Evolutionary conservation across 2,888 invertebrate species (phyloP), one percentile per base, ranked within the genome.

Genomic region (Amblyjoppa fuscipennis): DNA sequence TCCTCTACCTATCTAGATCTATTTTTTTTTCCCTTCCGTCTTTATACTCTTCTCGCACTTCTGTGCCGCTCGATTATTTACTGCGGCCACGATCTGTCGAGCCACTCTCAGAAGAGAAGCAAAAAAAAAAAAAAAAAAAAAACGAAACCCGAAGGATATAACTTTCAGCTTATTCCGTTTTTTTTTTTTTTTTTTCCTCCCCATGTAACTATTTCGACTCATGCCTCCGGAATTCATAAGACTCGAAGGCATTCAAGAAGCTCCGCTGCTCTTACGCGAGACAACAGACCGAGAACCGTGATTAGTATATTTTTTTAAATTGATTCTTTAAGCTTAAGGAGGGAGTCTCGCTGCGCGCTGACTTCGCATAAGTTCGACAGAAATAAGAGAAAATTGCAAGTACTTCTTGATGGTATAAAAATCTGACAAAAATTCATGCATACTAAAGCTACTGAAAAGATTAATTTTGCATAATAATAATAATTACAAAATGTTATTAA

Each of bases 1-100:
- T 59, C 68, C 56, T 75, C 56, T 75, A 59, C 73, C 73, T 68
- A 81, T 81, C 74, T 51, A 81, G 56, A 81, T 81, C 74, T 81
- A 69, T 51, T 75, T 59, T 49, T 76, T 51, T 6, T 16, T 20
- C 49, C 31, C 56, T 7, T 76, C 34, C 20, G 16, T 9, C 41
- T 41, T 28, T 1, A 16, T n/a, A 31, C 68, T 69, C 38, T 56
- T 68, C 61, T 16, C 34, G 28, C 51, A 11, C 28, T 41, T 20
- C 34, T n/a, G 13, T 41, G 25, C 41, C 25, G 59, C 59, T 25
- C 34, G 31, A 66, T 76, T 76, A 49, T 76, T 66, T 38, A 66
- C 66, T 51, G 64, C 25, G 20, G 16, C 61, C 13, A 64, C 61
- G 51, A 51, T 66, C 28, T 51, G 51, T n/a, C 20, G 34, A 64